These are phyloP conservation scores for Muraenolepis orangiensis DNA, from an alignment of 2,797 vertebrate species.

Conservation along the genomic window DNA sequence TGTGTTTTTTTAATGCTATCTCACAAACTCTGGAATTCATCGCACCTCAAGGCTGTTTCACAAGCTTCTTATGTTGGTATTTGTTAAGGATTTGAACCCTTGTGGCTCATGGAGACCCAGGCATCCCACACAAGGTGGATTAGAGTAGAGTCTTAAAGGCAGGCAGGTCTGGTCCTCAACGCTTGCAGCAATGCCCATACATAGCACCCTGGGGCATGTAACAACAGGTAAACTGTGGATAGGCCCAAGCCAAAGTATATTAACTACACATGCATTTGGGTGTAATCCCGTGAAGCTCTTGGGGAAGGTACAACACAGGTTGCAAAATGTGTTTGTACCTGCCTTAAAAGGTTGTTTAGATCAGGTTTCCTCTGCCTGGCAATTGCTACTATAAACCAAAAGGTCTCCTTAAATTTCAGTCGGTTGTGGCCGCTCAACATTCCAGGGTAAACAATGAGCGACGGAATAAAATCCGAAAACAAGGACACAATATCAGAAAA, in stretches of 20 bases:
- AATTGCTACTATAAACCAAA: conserved; percentile 14
- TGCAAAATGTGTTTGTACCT: conserved; percentile 4
- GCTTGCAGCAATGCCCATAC: conserved; percentile 47
- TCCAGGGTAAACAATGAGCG: not conserved
- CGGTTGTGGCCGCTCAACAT: not conserved
- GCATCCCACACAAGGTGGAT: conserved; percentile 55
- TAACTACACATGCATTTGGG: not conserved
- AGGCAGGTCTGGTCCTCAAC: conserved; percentile 38
- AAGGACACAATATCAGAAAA: not conserved
- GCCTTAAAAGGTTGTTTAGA: not conserved
- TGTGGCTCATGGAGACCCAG: conserved; percentile 32
- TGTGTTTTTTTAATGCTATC: too few species aligned
- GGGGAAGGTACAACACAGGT: conserved; percentile 22
- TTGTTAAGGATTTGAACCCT: conserved; percentile 28
- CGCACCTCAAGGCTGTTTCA: not conserved
- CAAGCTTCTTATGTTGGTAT: not conserved
- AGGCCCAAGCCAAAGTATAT: not conserved
- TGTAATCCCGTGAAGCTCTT: conserved; percentile 26
- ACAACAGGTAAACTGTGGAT: conserved; percentile 16
- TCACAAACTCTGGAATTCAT: not conserved
- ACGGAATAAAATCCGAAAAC: not conserved
- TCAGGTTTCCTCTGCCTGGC: not conserved
- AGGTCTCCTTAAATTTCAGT: conserved; percentile 1
- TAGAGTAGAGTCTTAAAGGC: conserved; percentile 62
- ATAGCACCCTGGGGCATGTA: conserved; percentile 39